Percentiles rank a stretch among this genome's conserved stretches.
Conservation (phyloP, 2,113 vertebrate genomes). For the Oncorhynchus nerka region DNA sequence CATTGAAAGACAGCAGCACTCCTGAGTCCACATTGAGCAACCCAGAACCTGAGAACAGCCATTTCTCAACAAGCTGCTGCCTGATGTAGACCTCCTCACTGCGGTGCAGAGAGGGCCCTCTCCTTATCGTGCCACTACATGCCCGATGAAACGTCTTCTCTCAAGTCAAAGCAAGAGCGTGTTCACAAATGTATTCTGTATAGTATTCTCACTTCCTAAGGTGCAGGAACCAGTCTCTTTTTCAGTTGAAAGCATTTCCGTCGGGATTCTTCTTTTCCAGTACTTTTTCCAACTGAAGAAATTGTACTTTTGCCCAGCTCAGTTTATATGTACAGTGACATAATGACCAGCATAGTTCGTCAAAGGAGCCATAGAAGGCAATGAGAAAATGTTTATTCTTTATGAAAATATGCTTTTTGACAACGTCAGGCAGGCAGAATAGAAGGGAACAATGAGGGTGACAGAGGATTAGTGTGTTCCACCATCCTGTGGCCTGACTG, state of each 20-base stretch:
- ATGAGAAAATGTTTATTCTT: neutral
- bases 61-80: neutral
- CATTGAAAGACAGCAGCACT: neutral
- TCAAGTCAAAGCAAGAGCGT: slow-evolving; percentile 33
- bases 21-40: neutral
- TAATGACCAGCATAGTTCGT: slow-evolving; percentile 15
- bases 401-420: neutral
- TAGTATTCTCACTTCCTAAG: neutral
- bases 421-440: neutral
- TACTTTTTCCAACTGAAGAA: too few relatives aligned
- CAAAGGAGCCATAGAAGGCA: slow-evolving; percentile 11
- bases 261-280: slow-evolving; percentile 18
- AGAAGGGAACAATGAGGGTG: neutral
- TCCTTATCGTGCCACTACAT: slow-evolving; percentile 25
- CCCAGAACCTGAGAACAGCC: neutral
- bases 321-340: too few relatives aligned
- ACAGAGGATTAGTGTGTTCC: slow-evolving; percentile 27
- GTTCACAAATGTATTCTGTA: slow-evolving; percentile 22
- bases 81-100: neutral
- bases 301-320: too few relatives aligned
- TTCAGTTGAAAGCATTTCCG: slow-evolving; percentile 24
- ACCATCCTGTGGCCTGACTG: neutral
- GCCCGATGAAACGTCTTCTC: slow-evolving; percentile 19
- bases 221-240: slow-evolving; percentile 8
- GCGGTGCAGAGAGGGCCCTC: neutral